A percentile compares a stretch with the other conserved stretches of the same genome.
Conservation (phyloP, 2,888 invertebrate species). For the Fissipunctia ypsillon region DNA sequence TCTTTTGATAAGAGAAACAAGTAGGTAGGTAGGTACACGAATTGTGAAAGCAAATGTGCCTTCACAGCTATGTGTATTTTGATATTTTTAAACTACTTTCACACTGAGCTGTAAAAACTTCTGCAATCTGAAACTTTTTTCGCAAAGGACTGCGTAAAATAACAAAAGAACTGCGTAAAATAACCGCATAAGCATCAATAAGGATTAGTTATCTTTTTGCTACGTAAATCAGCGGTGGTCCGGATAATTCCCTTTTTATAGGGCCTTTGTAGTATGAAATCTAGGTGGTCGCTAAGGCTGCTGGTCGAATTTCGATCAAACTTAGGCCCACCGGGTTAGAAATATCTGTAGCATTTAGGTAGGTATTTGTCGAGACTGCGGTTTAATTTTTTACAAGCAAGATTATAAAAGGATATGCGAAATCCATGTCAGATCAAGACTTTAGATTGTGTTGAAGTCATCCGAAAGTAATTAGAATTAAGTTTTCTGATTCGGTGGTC, state of each 20-base stretch:
- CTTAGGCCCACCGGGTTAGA: constrained; percentile 69
- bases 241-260: constrained; percentile 71
- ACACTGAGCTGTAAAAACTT: not conserved
- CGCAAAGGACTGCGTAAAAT: not conserved
- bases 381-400: constrained; percentile 63
- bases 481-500: constrained; percentile 31
- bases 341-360: constrained; percentile 71
- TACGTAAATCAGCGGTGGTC: constrained; percentile 65
- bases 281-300: constrained; percentile 66
- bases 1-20: not conserved
- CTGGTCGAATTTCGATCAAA: constrained; percentile 66
- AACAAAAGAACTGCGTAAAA: not conserved
- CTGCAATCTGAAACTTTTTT: not conserved
- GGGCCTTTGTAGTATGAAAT: constrained; percentile 61
- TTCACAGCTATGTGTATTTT: not conserved
- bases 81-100: not conserved
- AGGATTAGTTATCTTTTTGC: constrained; percentile 46
- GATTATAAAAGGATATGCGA: constrained; percentile 49
- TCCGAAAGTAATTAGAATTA: constrained; percentile 48
- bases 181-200: constrained; percentile 3
- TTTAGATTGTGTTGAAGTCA: constrained; percentile 52
- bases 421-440: constrained; percentile 49
- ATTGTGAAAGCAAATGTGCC: not conserved
- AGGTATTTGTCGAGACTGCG: constrained; percentile 63
- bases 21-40: no score